Evolutionary conservation across 2,797 vertebrate genomes (phyloP).

Genomic region (Cyclura pinguis): DNA sequence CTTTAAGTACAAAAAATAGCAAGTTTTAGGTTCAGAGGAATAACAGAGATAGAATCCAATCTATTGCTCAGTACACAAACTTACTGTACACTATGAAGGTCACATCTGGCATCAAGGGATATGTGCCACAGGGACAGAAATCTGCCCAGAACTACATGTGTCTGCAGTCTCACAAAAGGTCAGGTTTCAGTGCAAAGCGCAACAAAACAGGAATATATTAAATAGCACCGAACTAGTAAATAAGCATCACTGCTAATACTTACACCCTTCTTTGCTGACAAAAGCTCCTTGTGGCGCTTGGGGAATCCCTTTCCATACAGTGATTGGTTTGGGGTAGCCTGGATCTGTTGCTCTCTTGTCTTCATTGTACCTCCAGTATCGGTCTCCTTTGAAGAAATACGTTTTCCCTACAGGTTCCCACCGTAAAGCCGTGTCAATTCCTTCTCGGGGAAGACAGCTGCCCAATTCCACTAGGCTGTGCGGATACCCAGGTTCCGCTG

Average conservation of each 20-base stretch:
- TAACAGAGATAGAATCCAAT: neutral
- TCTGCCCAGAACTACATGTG: neutral
- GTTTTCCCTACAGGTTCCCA: conserved; percentile 97
- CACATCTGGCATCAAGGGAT: neutral
- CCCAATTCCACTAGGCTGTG: conserved; percentile 93
- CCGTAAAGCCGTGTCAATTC: conserved; percentile 94
- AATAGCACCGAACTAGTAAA: accelerated
- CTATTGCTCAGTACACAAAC: neutral
- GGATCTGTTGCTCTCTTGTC: conserved; percentile 91
- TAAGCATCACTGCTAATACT: conserved; percentile 71
- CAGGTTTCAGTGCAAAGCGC: neutral
- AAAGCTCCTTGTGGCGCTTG: conserved; percentile 95
- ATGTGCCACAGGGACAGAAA: neutral
- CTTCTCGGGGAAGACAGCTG: conserved; percentile 90
- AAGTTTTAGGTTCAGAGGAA: neutral
- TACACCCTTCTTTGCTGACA: conserved; percentile 97
- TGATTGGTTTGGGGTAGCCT: conserved; percentile 95
- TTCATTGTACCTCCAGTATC: conserved; percentile 98
- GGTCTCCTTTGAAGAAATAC: conserved; percentile 97
- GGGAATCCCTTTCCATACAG: conserved; percentile 94
- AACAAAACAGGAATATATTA: neutral
- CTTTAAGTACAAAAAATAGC: neutral
- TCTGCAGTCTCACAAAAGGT: neutral
- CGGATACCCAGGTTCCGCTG: conserved; percentile 93
- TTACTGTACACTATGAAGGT: neutral